Evolutionary conservation across 2,888 invertebrate species (phyloP).

Genomic region (Clitarchus hookeri): DNA sequence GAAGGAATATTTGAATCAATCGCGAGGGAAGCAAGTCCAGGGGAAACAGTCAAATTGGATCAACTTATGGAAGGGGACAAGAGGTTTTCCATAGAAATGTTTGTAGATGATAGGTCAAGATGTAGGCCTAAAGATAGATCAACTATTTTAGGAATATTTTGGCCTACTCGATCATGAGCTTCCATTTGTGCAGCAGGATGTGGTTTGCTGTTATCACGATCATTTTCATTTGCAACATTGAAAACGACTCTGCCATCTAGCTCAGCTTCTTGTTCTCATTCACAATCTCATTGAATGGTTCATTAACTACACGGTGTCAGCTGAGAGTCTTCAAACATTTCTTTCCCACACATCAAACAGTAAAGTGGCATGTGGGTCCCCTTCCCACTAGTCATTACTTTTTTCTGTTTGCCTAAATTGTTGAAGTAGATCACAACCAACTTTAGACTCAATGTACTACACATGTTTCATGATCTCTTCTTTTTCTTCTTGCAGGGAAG

Average conservation of each 20-base stretch:
- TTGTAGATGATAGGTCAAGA: background rate
- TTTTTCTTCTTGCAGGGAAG: background rate
- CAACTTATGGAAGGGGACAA: background rate
- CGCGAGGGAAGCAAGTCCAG: background rate
- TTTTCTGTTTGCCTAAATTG: background rate
- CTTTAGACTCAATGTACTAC: background rate
- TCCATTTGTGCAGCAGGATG: conserved; percentile 1
- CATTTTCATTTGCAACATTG: background rate
- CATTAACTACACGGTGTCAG: background rate
- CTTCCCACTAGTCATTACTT: background rate
- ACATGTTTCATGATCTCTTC: background rate
- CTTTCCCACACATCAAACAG: background rate
- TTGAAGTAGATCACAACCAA: background rate
- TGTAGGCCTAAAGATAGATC: background rate
- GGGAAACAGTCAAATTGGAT: background rate
- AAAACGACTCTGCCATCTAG: background rate
- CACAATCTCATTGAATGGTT: background rate
- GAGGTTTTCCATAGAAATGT: too few species aligned
- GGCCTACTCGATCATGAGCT: background rate
- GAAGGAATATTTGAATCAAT: background rate
- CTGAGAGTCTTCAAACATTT: background rate
- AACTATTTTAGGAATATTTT: background rate
- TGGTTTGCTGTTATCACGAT: background rate
- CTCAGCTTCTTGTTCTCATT: background rate
- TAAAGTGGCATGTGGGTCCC: background rate